These are phyloP conservation scores for Synergus gifuensis DNA, from an alignment of 2,888 invertebrate species.

Conservation along the genomic window DNA sequence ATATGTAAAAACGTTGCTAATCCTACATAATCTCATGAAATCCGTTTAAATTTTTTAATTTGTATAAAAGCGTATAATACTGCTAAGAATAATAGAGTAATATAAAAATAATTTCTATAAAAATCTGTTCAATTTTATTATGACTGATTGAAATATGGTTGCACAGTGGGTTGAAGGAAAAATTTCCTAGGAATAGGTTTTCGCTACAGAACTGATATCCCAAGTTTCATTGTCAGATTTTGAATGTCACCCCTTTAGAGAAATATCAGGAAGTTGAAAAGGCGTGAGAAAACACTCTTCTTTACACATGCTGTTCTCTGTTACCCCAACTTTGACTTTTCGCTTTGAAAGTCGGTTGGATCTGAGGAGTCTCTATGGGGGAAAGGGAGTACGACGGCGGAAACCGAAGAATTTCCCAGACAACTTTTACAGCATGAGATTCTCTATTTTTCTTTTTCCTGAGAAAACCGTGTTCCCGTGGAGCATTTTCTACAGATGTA, in stretches of 20 bases:
- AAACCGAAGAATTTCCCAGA: constrained; percentile 37
- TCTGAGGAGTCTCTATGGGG: constrained; percentile 14
- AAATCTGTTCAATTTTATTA: no score
- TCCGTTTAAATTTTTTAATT: no score
- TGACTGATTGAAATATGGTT: background rate
- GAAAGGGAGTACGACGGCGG: constrained; percentile 6
- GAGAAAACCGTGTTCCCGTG: background rate
- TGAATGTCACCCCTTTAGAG: constrained; percentile 14
- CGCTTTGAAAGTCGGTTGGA: constrained; percentile 5
- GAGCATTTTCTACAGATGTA: constrained; percentile 8
- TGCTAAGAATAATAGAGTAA: no score
- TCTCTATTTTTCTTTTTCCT: constrained; percentile 23
- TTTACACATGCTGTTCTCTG: constrained; percentile 26
- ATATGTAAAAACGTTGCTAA: no score
- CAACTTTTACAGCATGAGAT: constrained; percentile 19
- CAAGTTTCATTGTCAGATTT: background rate
- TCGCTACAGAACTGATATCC: background rate
- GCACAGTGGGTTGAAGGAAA: background rate
- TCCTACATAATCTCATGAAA: no score
- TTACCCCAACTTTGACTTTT: constrained; percentile 28
- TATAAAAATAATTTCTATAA: no score
- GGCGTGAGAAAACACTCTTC: constrained; percentile 29
- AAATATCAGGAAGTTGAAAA: constrained; percentile 17
- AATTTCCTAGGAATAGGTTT: background rate
- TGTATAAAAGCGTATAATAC: no score